Base-by-base conservation (phyloP, 2,888 invertebrate species). In the Meiosimyza decipiens region DNA sequence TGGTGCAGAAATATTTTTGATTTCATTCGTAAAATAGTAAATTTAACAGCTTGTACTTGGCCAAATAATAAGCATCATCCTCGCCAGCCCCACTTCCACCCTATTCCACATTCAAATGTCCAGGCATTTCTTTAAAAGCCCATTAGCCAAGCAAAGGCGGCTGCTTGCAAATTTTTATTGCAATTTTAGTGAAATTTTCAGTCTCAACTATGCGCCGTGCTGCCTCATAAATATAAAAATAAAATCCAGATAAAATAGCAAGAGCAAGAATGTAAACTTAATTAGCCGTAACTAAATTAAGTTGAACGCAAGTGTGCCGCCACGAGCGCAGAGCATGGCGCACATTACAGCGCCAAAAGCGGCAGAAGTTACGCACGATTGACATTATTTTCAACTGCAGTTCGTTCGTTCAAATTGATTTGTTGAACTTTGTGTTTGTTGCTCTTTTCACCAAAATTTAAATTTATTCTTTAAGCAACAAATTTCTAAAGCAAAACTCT, bases 301-400 rank as follows among this genome's bases (percentile, higher is more conserved):
- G 40, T 40, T 12, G 11, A 55, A 11, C 13, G n/a, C 55, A 55
- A 55, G 11, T n/a, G 16, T 1, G n/a, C 18, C 18, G 22, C 11
- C 55, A 16, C 4, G 55, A 18, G n/a, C 2, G 55, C 3, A 6
- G 0, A 7, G 40, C 1, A 9, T 40, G 40, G 9, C 0, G 40
- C 9, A 9, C 40, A 7, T 9, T 1, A 40, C 6, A 40, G 22
- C 55, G 62, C 15, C 1, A 33, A 40, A 40, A 6, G 22, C 18
- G 62, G 33, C 6, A 33, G 16, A 40, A 6, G 62, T 40, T 62
- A 40, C 62, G 47, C 62, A 62, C 40, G 47, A 62, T 62, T 62
- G 62, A 62, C 62, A n/a, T n/a, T n/a, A 40, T 16, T 40, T 16
- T 6, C 62, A 16, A 28, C 11, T 40, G 33, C 40, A 60, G 60